Percentiles rank a stretch among this genome's conserved stretches.
phyloP scores from a whole-genome alignment of 1,140 invertebrate genomes.

The Camponotus floridanus region DNA sequence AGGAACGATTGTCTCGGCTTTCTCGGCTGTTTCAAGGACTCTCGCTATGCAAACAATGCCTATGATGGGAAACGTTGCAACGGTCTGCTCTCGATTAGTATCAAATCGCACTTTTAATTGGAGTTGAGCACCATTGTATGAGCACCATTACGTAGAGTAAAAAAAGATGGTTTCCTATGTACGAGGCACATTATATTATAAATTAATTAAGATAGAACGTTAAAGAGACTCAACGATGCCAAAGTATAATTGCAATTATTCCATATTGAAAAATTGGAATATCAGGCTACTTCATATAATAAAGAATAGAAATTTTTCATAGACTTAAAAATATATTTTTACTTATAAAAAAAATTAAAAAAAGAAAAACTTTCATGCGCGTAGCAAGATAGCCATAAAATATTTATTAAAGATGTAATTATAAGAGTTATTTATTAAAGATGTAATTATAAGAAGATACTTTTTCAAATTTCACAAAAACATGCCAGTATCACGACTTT shows the following conservation, averaged over 20 bases:
- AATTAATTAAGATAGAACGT: not conserved
- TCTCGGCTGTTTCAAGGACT: conserved; percentile 64
- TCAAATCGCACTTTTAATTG: conserved; percentile 53
- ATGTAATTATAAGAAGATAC: not conserved
- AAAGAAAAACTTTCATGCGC: not conserved
- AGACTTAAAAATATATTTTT: not conserved
- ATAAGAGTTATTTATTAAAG: not conserved
- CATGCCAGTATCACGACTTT: not conserved
- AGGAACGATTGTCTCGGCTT: conserved; percentile 69
- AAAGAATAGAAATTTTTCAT: not conserved
- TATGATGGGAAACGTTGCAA: conserved; percentile 52
- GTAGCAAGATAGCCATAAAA: not conserved
- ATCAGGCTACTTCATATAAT: not conserved
- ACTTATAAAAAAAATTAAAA: conserved; percentile 3
- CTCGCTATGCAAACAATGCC: conserved; percentile 70
- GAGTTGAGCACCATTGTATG: conserved; percentile 1
- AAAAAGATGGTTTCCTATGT: not conserved
- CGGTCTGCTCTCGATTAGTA: conserved; percentile 46
- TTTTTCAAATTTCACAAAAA: not conserved
- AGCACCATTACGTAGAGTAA: not conserved
- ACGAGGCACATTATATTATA: not conserved
- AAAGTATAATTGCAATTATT: not conserved
- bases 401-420: not conserved
- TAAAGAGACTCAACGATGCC: not conserved
- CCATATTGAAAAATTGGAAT: not conserved